These are phyloP conservation scores for Sciurus niger DNA, from an alignment of 2,113 vertebrate genomes.

Conservation along the genomic window DNA sequence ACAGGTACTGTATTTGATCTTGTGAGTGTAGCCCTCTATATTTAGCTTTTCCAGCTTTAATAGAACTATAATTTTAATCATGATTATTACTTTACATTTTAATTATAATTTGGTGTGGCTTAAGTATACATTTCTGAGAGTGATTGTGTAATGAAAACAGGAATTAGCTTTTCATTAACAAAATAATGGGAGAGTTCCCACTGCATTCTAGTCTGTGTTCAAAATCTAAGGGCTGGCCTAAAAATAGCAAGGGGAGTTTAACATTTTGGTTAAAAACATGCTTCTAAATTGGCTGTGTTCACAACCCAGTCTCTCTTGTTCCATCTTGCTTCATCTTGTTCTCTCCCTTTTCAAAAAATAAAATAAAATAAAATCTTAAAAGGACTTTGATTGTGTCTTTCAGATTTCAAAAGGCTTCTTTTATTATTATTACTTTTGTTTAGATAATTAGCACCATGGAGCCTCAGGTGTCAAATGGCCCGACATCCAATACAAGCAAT, in stretches of 20 bases:
- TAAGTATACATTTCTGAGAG: conserved; percentile 91
- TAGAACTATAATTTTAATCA: conserved; percentile 92
- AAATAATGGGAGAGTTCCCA: conserved; percentile 87
- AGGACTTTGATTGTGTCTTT: conserved; percentile 83
- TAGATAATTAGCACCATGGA: conserved; percentile 99
- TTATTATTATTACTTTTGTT: conserved; percentile 80
- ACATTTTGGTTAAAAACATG: conserved; percentile 86
- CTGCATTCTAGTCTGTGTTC: conserved; percentile 89
- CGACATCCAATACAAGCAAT: conserved; percentile 97
- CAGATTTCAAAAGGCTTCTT: conserved; percentile 82
- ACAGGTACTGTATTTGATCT: conserved; percentile 91
- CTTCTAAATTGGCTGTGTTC: conserved; percentile 88
- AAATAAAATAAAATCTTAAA: conserved; percentile 75
- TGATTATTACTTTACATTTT: conserved; percentile 92
- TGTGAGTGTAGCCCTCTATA: conserved; percentile 86
- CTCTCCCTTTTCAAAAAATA: conserved; percentile 68
- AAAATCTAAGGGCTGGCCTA: conserved; percentile 88
- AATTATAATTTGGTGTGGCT: conserved; percentile 91
- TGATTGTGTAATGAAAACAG: conserved; percentile 90
- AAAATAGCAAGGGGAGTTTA: conserved; percentile 90
- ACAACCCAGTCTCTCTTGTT: conserved; percentile 79
- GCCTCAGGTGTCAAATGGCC: conserved; percentile 99
- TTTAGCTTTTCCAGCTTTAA: conserved; percentile 90
- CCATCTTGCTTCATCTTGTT: conserved; percentile 78
- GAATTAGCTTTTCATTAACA: conserved; percentile 90